These are phyloP conservation scores for Coryphaenoides rupestris DNA, from an alignment of 2,113 vertebrate genomes.

Conservation along the genomic window DNA sequence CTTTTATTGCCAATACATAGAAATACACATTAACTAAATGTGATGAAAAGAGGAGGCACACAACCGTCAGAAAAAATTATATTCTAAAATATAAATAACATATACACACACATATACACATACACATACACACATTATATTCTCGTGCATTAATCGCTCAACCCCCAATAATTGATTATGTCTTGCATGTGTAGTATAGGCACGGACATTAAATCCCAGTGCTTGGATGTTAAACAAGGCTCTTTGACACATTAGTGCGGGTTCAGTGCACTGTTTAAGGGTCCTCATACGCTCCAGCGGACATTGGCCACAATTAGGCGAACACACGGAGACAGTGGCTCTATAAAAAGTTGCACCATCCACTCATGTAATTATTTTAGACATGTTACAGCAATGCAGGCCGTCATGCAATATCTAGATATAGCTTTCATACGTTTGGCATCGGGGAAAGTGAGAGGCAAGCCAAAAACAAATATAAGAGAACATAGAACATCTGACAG, in stretches of 20 bases:
- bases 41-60: too few relatives aligned
- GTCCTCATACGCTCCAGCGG: slow-evolving; percentile 20
- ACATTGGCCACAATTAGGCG: slow-evolving; percentile 18
- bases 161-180: slow-evolving; percentile 6
- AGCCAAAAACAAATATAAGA: too few relatives aligned
- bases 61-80: too few relatives aligned
- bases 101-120: too few relatives aligned
- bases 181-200: slow-evolving; percentile 2
- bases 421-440: not conserved
- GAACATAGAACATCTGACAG: too few relatives aligned
- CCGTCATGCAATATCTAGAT: not conserved
- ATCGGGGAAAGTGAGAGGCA: not conserved
- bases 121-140: too few relatives aligned
- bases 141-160: too few relatives aligned
- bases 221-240: slow-evolving; percentile 22
- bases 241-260: slow-evolving; percentile 25
- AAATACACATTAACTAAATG: too few relatives aligned
- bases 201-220: not conserved
- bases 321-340: slow-evolving; percentile 16
- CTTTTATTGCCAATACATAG: too few relatives aligned
- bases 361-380: not conserved
- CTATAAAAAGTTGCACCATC: slow-evolving; percentile 6
- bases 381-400: not conserved
- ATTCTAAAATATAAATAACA: too few relatives aligned
- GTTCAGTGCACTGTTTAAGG: slow-evolving; percentile 32